phyloP scores from a whole-genome alignment of 1,140 invertebrate genomes.

The Drosophila murphyi region DNA sequence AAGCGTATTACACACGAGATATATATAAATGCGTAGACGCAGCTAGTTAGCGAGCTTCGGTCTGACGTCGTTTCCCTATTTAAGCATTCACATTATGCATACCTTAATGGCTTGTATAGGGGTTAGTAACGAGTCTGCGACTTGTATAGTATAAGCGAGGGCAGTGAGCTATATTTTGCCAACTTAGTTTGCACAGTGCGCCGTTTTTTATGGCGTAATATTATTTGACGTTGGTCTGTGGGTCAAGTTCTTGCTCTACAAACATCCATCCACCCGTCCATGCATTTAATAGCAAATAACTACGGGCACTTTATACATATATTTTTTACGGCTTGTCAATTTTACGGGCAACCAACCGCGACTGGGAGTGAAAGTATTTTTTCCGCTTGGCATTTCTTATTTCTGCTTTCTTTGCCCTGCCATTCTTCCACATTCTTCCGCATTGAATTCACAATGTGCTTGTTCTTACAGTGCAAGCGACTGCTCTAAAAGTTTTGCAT shows the following conservation, averaged over 20 bases:
- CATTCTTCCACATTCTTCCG: not conserved
- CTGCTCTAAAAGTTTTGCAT: slow-evolving; percentile 43
- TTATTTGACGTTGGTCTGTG: slow-evolving; percentile 26
- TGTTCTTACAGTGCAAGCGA: slow-evolving; percentile 49
- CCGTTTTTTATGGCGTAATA: slow-evolving; percentile 45
- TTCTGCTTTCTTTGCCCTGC: slow-evolving; percentile 22
- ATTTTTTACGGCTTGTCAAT: slow-evolving; percentile 48
- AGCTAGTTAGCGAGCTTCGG: not conserved
- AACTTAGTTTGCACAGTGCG: slow-evolving; percentile 34
- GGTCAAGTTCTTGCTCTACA: slow-evolving; percentile 18
- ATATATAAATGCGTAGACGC: slow-evolving; percentile 12
- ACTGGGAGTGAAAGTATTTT: slow-evolving; percentile 32
- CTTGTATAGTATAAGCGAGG: not conserved
- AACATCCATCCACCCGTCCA: not conserved
- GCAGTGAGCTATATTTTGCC: slow-evolving; percentile 10
- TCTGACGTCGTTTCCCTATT: slow-evolving; percentile 7
- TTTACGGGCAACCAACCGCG: slow-evolving; percentile 45
- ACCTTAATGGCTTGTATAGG: slow-evolving; percentile 35
- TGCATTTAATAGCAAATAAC: not conserved
- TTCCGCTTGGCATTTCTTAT: slow-evolving; percentile 21
- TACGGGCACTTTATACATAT: not conserved
- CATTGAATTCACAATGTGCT: slow-evolving; percentile 60
- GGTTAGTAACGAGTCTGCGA: slow-evolving; percentile 24
- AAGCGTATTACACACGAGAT: slow-evolving; percentile 4
- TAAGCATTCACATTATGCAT: slow-evolving; percentile 42